Conservation (phyloP, 2,888 invertebrate species). For the Chrysolina americana region DNA sequence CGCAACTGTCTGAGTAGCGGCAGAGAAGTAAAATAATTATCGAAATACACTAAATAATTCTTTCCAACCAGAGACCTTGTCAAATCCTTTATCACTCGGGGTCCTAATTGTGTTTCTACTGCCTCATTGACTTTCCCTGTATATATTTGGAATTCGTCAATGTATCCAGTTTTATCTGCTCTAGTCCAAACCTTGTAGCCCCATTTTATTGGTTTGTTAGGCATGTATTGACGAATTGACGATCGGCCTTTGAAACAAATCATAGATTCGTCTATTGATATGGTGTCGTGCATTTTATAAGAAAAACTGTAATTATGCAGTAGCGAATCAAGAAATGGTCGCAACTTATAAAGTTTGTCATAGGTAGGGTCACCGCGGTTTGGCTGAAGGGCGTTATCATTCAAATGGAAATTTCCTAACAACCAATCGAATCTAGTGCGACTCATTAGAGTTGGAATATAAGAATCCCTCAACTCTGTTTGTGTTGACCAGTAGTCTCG, state of each 20-base stretch:
- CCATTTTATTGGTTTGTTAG: neutral
- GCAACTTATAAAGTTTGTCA: neutral
- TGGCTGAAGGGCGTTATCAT: neutral
- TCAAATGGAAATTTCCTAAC: neutral
- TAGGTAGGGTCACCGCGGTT: neutral
- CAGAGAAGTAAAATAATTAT: conserved; percentile 16
- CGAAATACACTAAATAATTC: neutral
- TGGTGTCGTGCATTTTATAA: no score
- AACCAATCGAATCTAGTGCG: no score
- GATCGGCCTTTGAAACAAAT: neutral
- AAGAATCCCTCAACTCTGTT: neutral
- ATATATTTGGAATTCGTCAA: neutral
- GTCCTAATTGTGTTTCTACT: no score
- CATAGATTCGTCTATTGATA: neutral
- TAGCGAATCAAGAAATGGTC: neutral
- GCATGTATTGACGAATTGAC: neutral
- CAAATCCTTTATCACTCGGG: no score
- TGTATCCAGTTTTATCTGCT: neutral
- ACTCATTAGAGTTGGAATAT: neutral
- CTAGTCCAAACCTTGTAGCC: neutral
- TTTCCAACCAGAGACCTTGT: no score
- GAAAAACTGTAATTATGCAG: no score
- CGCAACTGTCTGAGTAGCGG: conserved; percentile 24
- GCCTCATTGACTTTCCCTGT: neutral
- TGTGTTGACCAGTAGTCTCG: conserved; percentile 1